phyloP scores from a whole-genome alignment of 2,797 vertebrate species.

The Phrynocephalus forsythii region DNA sequence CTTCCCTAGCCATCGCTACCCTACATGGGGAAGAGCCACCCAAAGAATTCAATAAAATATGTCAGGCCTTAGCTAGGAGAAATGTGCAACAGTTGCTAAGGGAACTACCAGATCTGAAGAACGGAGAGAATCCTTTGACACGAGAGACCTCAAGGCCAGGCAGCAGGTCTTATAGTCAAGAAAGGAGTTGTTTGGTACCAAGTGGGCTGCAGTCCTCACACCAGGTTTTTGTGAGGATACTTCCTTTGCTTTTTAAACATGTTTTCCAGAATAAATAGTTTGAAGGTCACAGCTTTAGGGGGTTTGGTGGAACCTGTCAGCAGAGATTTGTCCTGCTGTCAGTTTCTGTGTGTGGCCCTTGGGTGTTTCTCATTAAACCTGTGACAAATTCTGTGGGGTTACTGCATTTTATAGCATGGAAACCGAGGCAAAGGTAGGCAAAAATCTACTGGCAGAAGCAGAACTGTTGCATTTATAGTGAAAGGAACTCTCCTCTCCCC shows the following conservation, averaged over 20 bases:
- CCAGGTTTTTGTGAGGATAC: background rate
- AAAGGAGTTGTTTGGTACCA: background rate
- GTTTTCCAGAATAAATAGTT: background rate
- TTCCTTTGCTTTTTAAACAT: background rate
- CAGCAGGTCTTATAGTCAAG: background rate
- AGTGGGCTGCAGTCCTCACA: background rate
- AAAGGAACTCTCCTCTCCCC: slow-evolving; percentile 5
- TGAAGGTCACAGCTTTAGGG: background rate
- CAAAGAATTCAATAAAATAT: background rate
- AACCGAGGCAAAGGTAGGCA: slow-evolving; percentile 4
- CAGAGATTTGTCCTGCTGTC: background rate
- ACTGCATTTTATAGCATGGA: slow-evolving; percentile 18
- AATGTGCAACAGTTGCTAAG: slow-evolving; percentile 1
- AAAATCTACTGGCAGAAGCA: background rate
- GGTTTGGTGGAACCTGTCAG: background rate
- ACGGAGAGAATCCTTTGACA: background rate
- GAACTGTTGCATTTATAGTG: background rate
- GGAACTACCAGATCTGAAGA: background rate
- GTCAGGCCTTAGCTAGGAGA: background rate
- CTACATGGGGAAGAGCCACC: background rate
- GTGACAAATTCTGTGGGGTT: background rate
- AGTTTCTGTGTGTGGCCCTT: background rate
- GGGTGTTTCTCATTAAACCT: background rate
- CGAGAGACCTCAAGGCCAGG: background rate
- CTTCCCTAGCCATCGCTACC: slow-evolving; percentile 27